phyloP scores from a whole-genome alignment of 2,113 vertebrate species.

The Gadus macrocephalus region DNA sequence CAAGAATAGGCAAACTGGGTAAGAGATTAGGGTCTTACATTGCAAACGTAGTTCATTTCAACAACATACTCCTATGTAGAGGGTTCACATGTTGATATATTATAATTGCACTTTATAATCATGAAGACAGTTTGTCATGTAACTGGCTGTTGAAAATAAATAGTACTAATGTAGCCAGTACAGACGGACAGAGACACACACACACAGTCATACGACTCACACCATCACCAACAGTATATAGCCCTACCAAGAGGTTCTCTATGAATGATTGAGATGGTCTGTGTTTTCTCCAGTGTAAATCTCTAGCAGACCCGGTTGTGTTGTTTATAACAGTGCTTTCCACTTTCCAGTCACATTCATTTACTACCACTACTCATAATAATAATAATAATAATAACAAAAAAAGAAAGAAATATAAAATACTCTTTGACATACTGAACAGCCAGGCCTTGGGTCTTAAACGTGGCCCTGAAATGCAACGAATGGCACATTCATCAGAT shows the following conservation, averaged over 20 bases:
- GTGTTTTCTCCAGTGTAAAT: conserved; percentile 26
- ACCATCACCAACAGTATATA: conserved; percentile 37
- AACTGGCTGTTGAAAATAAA: conserved; percentile 59
- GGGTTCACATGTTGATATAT: conserved; percentile 62
- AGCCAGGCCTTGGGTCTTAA: too few relatives aligned
- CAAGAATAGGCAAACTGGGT: conserved; percentile 63
- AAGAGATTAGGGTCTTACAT: conserved; percentile 59
- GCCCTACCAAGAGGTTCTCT: conserved; percentile 49
- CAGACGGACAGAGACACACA: conserved; percentile 49
- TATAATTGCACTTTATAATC: conserved; percentile 78
- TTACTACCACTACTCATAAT: too few relatives aligned
- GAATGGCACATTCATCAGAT: too few relatives aligned
- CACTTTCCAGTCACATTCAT: conserved; percentile 1
- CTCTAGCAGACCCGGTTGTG: conserved; percentile 23
- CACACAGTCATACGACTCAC: conserved; percentile 45
- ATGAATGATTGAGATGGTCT: conserved; percentile 38
- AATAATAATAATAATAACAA: too few relatives aligned
- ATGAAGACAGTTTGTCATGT: conserved; percentile 60
- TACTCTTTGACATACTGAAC: too few relatives aligned
- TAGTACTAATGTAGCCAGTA: conserved; percentile 52
- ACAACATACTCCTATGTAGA: conserved; percentile 59
- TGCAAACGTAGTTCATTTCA: conserved; percentile 65
- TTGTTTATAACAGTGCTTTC: conserved; percentile 10
- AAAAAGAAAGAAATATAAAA: conserved; percentile 3
- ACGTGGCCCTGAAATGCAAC: too few relatives aligned